A percentile compares a stretch with the other conserved stretches of the same genome.
phyloP scores from a whole-genome alignment of 1,140 invertebrate genomes.

The Pemphigus obesinymphae region DNA sequence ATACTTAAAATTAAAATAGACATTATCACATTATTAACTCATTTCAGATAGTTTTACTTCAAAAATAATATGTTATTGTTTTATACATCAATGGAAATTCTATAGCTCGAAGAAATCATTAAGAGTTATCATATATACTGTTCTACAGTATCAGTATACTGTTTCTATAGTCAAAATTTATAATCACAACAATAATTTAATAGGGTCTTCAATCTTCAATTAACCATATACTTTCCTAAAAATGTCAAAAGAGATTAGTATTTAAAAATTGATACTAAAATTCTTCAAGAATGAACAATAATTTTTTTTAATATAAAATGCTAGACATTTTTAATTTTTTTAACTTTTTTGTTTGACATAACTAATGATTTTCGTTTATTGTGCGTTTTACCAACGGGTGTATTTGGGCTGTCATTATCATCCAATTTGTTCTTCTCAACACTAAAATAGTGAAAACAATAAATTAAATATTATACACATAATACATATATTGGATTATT shows the following conservation, averaged over 20 bases:
- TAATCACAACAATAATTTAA: not conserved
- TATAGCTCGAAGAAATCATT: too few species aligned
- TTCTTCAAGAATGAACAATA: not conserved
- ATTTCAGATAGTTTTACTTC: too few species aligned
- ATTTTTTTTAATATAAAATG: not conserved
- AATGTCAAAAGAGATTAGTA: not conserved
- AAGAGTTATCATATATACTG: too few species aligned
- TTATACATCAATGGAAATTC: too few species aligned
- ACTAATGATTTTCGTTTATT: conserved; percentile 34
- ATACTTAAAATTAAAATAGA: too few species aligned
- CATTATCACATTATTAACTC: too few species aligned
- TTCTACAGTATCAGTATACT: too few species aligned
- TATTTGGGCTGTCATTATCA: not conserved
- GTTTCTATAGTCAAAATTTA: not conserved
- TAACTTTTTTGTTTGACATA: conserved; percentile 33
- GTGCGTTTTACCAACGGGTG: not conserved
- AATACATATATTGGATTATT: not conserved
- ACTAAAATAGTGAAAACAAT: not conserved
- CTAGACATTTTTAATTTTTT: conserved; percentile 36
- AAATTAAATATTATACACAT: not conserved
- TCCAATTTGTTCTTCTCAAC: not conserved
- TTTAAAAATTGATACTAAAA: not conserved
- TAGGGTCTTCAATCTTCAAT: not conserved
- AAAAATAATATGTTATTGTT: too few species aligned
- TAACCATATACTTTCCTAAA: not conserved